A percentile compares a stretch with the other conserved stretches of the same genome.
Conservation (phyloP, 2,113 vertebrate species). For the Triplophysa rosa region DNA sequence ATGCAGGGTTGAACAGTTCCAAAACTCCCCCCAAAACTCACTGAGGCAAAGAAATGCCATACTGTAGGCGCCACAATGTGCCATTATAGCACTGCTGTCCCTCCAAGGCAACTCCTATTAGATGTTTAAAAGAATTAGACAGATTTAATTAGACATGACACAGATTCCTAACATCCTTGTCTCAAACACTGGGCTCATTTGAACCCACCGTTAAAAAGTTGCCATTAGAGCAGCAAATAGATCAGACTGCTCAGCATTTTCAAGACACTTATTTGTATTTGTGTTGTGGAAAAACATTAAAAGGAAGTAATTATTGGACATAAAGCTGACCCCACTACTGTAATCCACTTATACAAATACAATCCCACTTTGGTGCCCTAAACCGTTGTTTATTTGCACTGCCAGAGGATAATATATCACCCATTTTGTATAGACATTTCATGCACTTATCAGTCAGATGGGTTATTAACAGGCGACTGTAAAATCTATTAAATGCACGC, state of each 20-base stretch:
- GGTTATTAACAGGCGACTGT: conserved; percentile 44
- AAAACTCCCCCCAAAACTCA: conserved; percentile 19
- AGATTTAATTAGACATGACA: conserved; percentile 62
- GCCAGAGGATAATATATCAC: conserved; percentile 12
- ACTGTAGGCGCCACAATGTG: conserved; percentile 50
- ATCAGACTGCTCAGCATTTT: conserved; percentile 58
- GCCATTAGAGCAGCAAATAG: conserved; percentile 65
- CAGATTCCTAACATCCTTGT: conserved; percentile 58
- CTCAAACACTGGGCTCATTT: conserved; percentile 36
- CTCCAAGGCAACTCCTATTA: conserved; percentile 56
- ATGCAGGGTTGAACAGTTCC: neutral
- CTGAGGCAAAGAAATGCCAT: conserved; percentile 29
- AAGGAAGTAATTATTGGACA: conserved; percentile 65
- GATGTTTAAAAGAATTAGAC: conserved; percentile 50
- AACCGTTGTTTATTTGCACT: conserved; percentile 13
- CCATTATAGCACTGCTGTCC: conserved; percentile 49
- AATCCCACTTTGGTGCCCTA: conserved; percentile 13
- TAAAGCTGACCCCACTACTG: conserved; percentile 59
- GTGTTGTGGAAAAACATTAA: conserved; percentile 56
- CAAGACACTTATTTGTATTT: conserved; percentile 69
- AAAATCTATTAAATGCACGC: conserved; percentile 29
- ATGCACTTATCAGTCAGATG: conserved; percentile 28
- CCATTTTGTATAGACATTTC: conserved; percentile 35
- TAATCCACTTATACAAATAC: conserved; percentile 42
- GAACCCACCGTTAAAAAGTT: conserved; percentile 49